A percentile compares a stretch with the other conserved stretches of the same genome.
phyloP scores from a whole-genome alignment of 2,113 vertebrate genomes.

The Cranoglanis bouderius region DNA sequence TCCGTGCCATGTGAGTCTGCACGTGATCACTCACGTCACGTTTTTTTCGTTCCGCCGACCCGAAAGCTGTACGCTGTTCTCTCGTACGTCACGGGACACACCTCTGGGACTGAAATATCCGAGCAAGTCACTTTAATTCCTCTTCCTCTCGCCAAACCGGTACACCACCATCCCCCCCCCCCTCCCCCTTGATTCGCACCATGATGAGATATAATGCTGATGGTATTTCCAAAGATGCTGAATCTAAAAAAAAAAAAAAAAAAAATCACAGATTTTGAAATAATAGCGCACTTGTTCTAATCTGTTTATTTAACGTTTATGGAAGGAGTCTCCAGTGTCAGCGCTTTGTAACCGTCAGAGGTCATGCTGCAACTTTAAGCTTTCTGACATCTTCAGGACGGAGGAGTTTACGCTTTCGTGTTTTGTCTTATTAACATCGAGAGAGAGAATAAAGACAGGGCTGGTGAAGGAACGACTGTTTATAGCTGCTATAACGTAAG shows the following conservation, averaged over 20 bases:
- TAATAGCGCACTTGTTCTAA: too few species aligned
- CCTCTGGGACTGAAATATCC: not conserved
- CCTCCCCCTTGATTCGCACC: too few species aligned
- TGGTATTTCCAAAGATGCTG: not conserved
- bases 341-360: not conserved
- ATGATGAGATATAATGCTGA: not conserved
- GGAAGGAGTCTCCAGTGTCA: not conserved
- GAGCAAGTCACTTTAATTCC: not conserved
- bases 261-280: too few species aligned
- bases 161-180: not conserved
- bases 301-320: not conserved
- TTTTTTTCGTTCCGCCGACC: not conserved
- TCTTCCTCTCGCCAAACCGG: not conserved
- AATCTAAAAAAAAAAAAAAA: not conserved
- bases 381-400: not conserved
- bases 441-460: not conserved
- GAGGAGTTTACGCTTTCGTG: not conserved
- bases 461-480: not conserved
- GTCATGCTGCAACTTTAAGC: not conserved
- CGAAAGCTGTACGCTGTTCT: not conserved
- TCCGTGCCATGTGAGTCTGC: not conserved
- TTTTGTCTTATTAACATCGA: not conserved
- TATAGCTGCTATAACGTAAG: not conserved
- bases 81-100: not conserved
- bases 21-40: constrained; percentile 7